Evolutionary conservation across 2,888 invertebrate species (phyloP), one percentile per base, ranked within the genome.

Genomic region (Idaea aversata): DNA sequence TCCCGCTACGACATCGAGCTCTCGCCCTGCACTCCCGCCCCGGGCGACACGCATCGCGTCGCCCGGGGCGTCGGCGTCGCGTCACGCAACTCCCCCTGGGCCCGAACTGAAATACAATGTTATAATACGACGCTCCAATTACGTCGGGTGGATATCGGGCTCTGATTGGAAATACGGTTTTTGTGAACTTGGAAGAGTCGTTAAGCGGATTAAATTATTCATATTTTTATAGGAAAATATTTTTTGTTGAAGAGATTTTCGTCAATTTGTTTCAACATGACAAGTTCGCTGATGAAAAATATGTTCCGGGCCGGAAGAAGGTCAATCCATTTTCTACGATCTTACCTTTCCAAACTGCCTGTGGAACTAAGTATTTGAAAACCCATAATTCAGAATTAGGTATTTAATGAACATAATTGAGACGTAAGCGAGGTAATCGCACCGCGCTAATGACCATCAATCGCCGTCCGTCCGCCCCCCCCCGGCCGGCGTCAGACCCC

Each of bases 81-180:
- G 7, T 10, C 7, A 10, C 0, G 7, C 13, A 10, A 47, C 6
- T 47, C 47, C 0, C 47, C 10, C 13, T 4, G 4, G 6, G 47
- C 47, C 13, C 47, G 7, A 7, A 13, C 13, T 13, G 7, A 7
- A 13, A 47, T 47, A 47, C 47, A 10, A 47, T 47, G 7, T 47
- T 65, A 74, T 72, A 71, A 71, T 74, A 66, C 74, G 74, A 68
- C 61, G 10, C 61, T 64, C 65, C 57, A 63, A 71, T 68, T 71
- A 35, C 34, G 4, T 34, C 34, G 60, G 34, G 7, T 15, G 34
- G 60, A 25, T 47, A 47, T 62, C 34, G 38, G 25, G 36, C 3
- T 25, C 38, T 62, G 62, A 25, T 15, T 60, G 38, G 61, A 47
- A 47, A 47, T 47, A 47, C 47, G 47, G 47, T 47, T 47, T 25